Base-by-base conservation (phyloP, 2,888 invertebrate species). In the Drosophila borborema region DNA sequence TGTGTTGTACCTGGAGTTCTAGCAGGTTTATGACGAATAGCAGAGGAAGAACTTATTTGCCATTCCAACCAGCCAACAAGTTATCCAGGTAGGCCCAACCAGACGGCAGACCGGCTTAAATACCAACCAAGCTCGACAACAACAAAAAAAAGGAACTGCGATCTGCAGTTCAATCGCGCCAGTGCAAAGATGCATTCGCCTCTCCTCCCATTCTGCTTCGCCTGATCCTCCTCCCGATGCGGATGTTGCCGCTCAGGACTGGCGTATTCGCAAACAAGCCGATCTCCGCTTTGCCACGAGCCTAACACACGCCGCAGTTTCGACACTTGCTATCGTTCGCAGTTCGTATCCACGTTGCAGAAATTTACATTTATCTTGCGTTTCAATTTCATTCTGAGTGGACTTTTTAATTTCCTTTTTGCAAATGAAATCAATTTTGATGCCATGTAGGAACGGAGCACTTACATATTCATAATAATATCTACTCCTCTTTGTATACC, bases 241-340 rank as follows among this genome's bases (percentile, higher is more conserved):
- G 28, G 14, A 3, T 46, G 18, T 4, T 38, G 34, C 18, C 14
- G 51, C 34, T 18, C 16, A 36, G 36, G 16, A 18, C 62, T 48
- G 68, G 74, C 36, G 48, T 53, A 73, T 62, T 58, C 55, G 55
- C 43, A 70, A 76, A 56, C 71, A 59, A 58, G 53, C 58, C 59
- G 64, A 74, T 66, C 68, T 65, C 61, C 68, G 72, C 62, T 82
- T 83, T 89, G 91, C 84, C 91, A 91, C 91, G 91, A 91, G 91
- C 90, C 91, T 85, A 91, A 89, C 91, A 88, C 91, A 91, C 90
- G 91, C 90, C 82, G 82, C 74, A 59, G 82, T 69, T 82, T 84
- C 87, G 74, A 82, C 85, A 87, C 88, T 87, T 85, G 80, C 82
- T 64, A 60, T 70, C 62, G 55, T 70, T 62, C 64, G 68, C 55